phyloP scores from a whole-genome alignment of 2,113 vertebrate species.

The Parus major region DNA sequence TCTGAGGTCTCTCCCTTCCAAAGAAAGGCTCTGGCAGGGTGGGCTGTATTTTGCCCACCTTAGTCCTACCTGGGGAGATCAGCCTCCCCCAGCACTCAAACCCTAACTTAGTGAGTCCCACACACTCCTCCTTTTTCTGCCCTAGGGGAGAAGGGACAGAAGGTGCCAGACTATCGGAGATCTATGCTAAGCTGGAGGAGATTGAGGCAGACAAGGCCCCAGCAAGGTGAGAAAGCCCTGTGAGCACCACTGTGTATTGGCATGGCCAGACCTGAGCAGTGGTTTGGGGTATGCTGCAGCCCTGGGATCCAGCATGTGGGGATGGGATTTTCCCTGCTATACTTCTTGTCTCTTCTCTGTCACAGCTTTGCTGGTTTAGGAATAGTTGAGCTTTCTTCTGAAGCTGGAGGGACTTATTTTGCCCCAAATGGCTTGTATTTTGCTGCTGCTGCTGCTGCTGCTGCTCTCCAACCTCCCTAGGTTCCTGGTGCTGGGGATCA shows the following conservation, averaged over 20 bases:
- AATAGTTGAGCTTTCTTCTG: neutral
- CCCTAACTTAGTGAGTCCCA: neutral
- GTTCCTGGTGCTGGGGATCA: neutral
- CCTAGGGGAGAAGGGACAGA: slow-evolving; percentile 86
- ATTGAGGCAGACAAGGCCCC: slow-evolving; percentile 98
- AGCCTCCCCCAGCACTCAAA: neutral
- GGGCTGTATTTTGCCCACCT: neutral
- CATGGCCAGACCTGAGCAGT: neutral
- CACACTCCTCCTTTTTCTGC: neutral
- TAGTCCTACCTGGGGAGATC: neutral
- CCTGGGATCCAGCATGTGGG: neutral
- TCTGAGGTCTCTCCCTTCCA: neutral
- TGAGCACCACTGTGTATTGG: neutral
- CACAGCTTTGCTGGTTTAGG: neutral
- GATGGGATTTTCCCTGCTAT: neutral
- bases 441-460: neutral
- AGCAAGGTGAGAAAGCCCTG: slow-evolving; percentile 81
- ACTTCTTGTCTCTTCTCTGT: neutral
- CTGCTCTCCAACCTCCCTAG: neutral
- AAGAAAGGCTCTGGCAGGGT: neutral
- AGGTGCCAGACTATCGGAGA: slow-evolving; percentile 85
- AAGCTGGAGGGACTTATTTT: neutral
- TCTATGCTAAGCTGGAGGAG: slow-evolving; percentile 92
- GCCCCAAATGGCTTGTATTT: neutral
- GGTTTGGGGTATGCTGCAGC: neutral